Evolutionary conservation across 2,888 invertebrate genomes (phyloP).

Genomic region (Aphidoletes aphidimyza): DNA sequence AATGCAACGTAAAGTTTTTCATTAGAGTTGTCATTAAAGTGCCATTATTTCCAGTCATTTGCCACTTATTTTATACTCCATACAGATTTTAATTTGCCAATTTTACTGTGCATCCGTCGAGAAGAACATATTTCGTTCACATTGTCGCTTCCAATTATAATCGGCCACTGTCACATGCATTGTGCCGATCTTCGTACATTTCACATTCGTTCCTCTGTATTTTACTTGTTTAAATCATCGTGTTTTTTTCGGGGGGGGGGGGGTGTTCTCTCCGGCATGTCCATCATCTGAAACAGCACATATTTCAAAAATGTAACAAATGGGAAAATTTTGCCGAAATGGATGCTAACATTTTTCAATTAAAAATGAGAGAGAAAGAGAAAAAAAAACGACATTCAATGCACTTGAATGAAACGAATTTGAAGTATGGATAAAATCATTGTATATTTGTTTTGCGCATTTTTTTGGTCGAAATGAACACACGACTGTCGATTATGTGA

Average conservation of each 20-base stretch:
- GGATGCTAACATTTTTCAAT: neutral
- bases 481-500: neutral
- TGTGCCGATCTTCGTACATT: neutral
- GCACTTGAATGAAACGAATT: neutral
- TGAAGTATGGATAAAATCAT: neutral
- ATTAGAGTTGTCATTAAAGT: neutral
- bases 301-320: constrained; percentile 27
- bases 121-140: neutral
- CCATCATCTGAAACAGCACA: neutral
- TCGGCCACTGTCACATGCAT: constrained; percentile 11
- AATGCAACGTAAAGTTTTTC: constrained; percentile 3
- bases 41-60: neutral
- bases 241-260: neutral
- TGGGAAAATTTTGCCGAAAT: neutral
- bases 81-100: neutral
- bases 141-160: constrained; percentile 19
- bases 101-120: neutral
- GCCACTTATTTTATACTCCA: neutral
- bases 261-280: neutral
- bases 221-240: neutral
- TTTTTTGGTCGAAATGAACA: neutral
- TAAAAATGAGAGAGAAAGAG: too few relatives aligned
- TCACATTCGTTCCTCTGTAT: neutral
- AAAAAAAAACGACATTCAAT: too few relatives aligned
- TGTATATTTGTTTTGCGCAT: neutral